Evolutionary conservation across 2,888 invertebrate genomes (phyloP), one percentile per base, ranked within the genome.

Genomic region (Druceiella hillmani): DNA sequence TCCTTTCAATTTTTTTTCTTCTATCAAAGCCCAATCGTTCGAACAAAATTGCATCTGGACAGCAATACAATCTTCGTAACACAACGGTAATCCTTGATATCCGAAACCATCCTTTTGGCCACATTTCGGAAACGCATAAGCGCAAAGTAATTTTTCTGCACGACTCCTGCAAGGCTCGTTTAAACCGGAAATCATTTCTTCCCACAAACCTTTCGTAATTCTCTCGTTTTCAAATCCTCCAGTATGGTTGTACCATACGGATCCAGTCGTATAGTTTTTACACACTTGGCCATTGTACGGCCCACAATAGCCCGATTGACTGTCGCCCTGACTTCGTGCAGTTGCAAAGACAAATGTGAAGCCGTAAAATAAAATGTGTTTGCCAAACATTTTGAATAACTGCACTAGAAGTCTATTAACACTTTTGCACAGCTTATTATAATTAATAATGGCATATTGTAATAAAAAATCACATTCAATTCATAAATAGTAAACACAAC

Each of bases 31-130:
- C 94, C 95, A 95, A 58, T 93, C 90, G 56, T 86, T 88, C 61
- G 87, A 91, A 64, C 95, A 97, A 64, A 92, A 89, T 55, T 91
- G 80, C 60, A 87, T 81, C 58, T 85, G 84, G 15, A 92, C 87
- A 36, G 94, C 94, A 58, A 87, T 79, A 59, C 95, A 97, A 59
- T 94, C 93, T 73, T 95, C 94, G 56, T 88, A 87, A 64, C 93
- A 93, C 3, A 93, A 68, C 3, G 91, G 89, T 41, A 91, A 69
- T 34, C 79, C 81, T 44, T 51, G 58, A 45, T 78, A 73, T 3
- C 85, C 80, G 40, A 76, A 75, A 33, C 81, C 80, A 52, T 73
- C 70, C 55, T 78, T 78, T 52, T 80, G 66, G 43, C 82, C 74
- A 56, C 92, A 93, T 55, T 83, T 82, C 2, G 94, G 94, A 66